Evolutionary conservation across 2,888 invertebrate species (phyloP), one percentile per base, ranked within the genome.

Genomic region (Biston betularia): DNA sequence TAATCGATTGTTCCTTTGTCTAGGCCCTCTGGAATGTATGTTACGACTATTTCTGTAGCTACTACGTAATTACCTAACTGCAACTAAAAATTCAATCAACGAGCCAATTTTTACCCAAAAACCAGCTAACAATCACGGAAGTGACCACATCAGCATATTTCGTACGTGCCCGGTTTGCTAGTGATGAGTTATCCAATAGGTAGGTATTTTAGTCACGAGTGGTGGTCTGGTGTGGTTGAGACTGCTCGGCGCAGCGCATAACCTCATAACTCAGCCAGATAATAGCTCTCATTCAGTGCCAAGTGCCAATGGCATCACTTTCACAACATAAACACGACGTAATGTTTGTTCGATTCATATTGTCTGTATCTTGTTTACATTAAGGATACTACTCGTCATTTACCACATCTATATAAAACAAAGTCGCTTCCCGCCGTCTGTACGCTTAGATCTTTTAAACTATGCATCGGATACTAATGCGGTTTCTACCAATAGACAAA

Each of bases 191-290:
- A 24, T 24, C 24, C 24, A 10, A 15, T 34, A 14, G 10, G 40
- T 65, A 67, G 62, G 62, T 58, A 67, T 67, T 57, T 62, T 38
- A 46, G 61, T 53, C 62, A 66, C 62, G 62, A 57, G 42, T 54
- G 35, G 34, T 48, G 52, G 49, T 46, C 45, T 52, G 50, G 61
- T 24, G 44, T 40, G 14, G 33, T 87, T 84, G 84, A 87, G 81
- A 74, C 75, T 70, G 74, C 72, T 73, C 71, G 71, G 73, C 75
- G 68, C 69, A 54, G 60, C 76, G 69, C 70, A 77, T 76, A 82
- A 81, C 81, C 83, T 83, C 88, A 85, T 89, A 89, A 89, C 76
- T 89, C 84, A 84, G 58, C 72, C 60, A 80, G 86, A 89, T 89
- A 89, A 86, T 82, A 59, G 79, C 75, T 77, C 83, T 85, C 88